Conservation (phyloP, 2,113 vertebrate genomes). For the Mastomys coucha region DNA sequence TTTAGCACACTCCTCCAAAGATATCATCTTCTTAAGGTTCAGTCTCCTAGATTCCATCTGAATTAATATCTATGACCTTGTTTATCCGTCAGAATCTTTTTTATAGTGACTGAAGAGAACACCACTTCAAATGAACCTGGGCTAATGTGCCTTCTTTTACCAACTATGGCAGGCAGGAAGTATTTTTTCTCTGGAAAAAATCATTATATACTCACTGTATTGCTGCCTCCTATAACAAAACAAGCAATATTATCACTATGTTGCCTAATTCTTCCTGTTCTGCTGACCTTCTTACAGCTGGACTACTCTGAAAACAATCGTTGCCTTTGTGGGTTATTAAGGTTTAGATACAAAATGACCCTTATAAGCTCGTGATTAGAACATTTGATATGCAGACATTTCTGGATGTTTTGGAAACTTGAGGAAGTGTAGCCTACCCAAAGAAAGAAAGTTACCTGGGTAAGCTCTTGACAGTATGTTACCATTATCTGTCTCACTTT, state of each 20-base stretch:
- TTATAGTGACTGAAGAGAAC: neutral
- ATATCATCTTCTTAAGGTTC: neutral
- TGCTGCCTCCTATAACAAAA: conserved; percentile 17
- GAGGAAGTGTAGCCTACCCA: too few species aligned
- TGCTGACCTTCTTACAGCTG: conserved; percentile 20
- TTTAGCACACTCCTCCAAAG: neutral
- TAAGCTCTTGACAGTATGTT: neutral
- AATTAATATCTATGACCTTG: neutral
- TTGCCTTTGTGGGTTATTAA: neutral
- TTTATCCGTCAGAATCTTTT: neutral
- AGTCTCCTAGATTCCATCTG: neutral
- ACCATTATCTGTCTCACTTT: neutral
- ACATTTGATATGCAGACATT: neutral
- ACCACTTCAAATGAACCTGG: neutral
- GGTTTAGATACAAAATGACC: neutral
- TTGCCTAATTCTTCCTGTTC: conserved; percentile 58
- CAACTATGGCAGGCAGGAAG: neutral
- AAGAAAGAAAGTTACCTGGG: neutral
- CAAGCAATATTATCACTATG: conserved; percentile 59
- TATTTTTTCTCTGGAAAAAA: conserved; percentile 14
- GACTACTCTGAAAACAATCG: neutral
- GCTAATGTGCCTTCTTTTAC: conserved; percentile 33
- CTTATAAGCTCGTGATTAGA: neutral
- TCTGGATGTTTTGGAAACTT: neutral
- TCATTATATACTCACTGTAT: neutral